Evolutionary conservation across 2,888 invertebrate species (phyloP).

Genomic region (Parascotia fuliginaria): DNA sequence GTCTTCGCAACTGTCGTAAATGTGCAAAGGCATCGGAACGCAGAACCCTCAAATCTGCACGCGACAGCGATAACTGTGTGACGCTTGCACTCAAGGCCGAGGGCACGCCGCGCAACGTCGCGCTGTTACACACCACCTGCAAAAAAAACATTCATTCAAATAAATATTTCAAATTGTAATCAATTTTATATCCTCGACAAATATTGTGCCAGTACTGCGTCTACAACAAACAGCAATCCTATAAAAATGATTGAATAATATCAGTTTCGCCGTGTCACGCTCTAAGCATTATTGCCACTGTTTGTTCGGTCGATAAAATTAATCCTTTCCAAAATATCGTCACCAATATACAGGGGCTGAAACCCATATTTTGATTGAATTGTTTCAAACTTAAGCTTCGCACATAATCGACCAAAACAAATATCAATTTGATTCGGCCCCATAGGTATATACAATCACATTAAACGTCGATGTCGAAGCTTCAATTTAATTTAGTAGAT

Average conservation of each 20-base stretch:
- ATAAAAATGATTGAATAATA: conserved; percentile 50
- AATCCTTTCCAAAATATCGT: conserved; percentile 71
- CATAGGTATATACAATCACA: conserved; percentile 37
- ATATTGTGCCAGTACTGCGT: conserved; percentile 27
- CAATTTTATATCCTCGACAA: conserved; percentile 40
- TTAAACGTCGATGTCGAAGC: conserved; percentile 35
- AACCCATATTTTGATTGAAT: conserved; percentile 76
- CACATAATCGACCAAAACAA: conserved; percentile 70
- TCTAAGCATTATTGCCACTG: conserved; percentile 60
- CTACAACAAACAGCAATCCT: conserved; percentile 38
- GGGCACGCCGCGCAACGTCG: conserved; percentile 92
- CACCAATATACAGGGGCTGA: conserved; percentile 55
- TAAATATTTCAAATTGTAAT: conserved; percentile 29
- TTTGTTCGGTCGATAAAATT: conserved; percentile 75
- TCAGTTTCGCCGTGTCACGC: conserved; percentile 57
- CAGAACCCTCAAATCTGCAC: conserved; percentile 93
- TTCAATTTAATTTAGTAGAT: conserved; percentile 49
- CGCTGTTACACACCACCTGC: conserved; percentile 95
- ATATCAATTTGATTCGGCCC: conserved; percentile 68
- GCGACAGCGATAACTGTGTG: conserved; percentile 93
- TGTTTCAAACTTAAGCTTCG: conserved; percentile 75
- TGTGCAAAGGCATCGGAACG: conserved; percentile 93
- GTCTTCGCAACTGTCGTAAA: conserved; percentile 91
- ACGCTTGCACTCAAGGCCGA: conserved; percentile 91
- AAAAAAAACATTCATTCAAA: conserved; percentile 49